These are phyloP conservation scores for Microtus montanus DNA, from an alignment of 2,113 vertebrate species.

Conservation along the genomic window DNA sequence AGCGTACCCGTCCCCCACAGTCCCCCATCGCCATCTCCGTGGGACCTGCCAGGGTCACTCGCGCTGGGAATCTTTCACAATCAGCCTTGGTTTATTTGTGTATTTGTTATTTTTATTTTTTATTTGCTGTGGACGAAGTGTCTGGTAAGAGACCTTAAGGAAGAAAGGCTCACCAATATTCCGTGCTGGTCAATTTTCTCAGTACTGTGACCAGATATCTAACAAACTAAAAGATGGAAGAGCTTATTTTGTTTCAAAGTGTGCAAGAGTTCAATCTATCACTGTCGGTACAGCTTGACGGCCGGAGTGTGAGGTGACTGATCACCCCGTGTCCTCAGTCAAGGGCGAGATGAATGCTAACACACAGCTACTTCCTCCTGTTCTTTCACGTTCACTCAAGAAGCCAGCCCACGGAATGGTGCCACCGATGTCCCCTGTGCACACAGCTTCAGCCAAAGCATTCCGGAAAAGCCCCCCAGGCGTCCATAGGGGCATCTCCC, in stretches of 20 bases:
- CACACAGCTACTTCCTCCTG: background rate
- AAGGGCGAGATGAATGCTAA: background rate
- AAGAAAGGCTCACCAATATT: background rate
- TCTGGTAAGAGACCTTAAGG: background rate
- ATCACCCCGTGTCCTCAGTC: background rate
- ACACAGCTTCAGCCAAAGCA: rapidly evolving
- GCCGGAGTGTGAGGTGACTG: background rate
- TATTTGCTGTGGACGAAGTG: background rate
- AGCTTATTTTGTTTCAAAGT: background rate
- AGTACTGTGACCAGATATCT: too few relatives aligned
- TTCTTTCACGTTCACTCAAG: background rate
- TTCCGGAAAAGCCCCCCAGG: too few relatives aligned
- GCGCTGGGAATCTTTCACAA: too few relatives aligned
- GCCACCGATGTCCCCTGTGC: background rate
- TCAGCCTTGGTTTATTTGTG: background rate
- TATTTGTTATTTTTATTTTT: background rate
- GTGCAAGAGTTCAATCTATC: background rate
- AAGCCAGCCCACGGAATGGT: background rate
- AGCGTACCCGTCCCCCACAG: too few relatives aligned
- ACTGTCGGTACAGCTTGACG: background rate
- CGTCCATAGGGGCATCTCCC: too few relatives aligned
- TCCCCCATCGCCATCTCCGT: too few relatives aligned
- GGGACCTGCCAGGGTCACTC: too few relatives aligned
- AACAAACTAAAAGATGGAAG: too few relatives aligned
- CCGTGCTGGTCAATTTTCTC: background rate